Percentiles rank a stretch among this genome's conserved stretches.
phyloP scores from a whole-genome alignment of 1,140 invertebrate species.

The Heliconius eleuchia region DNA sequence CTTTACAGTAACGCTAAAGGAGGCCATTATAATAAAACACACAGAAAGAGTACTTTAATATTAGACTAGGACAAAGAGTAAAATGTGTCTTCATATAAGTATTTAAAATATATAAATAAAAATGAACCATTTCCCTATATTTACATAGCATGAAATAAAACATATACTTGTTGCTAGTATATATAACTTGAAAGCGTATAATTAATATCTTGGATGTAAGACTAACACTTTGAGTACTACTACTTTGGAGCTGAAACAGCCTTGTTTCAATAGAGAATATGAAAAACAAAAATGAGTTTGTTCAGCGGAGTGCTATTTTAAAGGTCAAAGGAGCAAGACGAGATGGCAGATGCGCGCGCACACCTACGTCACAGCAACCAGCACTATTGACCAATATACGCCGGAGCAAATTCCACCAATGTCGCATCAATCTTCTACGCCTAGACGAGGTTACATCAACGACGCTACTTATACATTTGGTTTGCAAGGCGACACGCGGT shows the following conservation, averaged over 20 bases:
- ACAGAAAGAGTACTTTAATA: no score
- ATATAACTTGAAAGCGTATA: neutral
- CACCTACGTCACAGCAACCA: slow-evolving; percentile 50
- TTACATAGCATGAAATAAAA: neutral
- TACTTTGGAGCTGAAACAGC: slow-evolving; percentile 13
- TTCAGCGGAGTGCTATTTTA: slow-evolving; percentile 13
- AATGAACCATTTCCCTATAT: neutral
- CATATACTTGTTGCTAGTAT: neutral
- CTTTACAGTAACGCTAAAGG: no score
- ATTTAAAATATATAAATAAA: no score
- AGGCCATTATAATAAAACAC: no score
- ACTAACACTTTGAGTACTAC: neutral
- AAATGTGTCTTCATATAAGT: no score
- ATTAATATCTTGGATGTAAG: no score
- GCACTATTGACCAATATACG: slow-evolving; percentile 51
- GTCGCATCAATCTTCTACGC: slow-evolving; percentile 42
- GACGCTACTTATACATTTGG: neutral
- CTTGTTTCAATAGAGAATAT: neutral
- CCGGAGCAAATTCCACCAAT: slow-evolving; percentile 22
- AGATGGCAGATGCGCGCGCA: slow-evolving; percentile 54
- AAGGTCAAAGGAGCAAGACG: slow-evolving; percentile 47
- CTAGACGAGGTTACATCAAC: slow-evolving; percentile 18
- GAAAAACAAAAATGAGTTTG: slow-evolving; percentile 7
- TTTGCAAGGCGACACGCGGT: slow-evolving; percentile 16
- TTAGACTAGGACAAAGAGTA: no score